Conservation (phyloP, 2,797 vertebrate genomes). For the Notolepis coatsorum region DNA sequence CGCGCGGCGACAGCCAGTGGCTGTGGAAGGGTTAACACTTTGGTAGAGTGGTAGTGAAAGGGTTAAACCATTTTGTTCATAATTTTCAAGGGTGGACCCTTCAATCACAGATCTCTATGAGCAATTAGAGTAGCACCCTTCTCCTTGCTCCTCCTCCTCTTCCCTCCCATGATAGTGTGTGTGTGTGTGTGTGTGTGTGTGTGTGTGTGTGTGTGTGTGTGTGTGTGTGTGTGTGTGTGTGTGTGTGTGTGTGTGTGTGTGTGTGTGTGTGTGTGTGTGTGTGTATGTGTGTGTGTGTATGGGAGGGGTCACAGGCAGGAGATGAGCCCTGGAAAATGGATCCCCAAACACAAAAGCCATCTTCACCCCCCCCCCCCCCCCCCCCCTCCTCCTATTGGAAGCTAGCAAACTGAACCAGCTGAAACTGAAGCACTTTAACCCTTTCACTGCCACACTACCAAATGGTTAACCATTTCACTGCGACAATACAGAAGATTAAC, state of each 20-base stretch:
- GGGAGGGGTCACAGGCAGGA: constrained; percentile 71
- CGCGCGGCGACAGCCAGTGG: not conserved
- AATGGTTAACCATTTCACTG: too few relatives aligned
- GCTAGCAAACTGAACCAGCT: constrained; percentile 37
- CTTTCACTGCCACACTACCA: too few relatives aligned
- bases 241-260: too few relatives aligned
- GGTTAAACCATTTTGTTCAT: too few relatives aligned
- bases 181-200: not conserved
- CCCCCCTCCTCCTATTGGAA: constrained; percentile 19
- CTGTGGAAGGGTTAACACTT: constrained; percentile 18
- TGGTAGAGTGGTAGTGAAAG: constrained; percentile 8
- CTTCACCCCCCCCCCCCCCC: constrained; percentile 44
- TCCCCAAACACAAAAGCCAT: constrained; percentile 72
- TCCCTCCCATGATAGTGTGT: too few relatives aligned
- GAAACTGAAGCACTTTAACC: constrained; percentile 13
- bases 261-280: too few relatives aligned
- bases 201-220: too few relatives aligned
- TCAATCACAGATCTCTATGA: constrained; percentile 65
- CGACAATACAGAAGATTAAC: too few relatives aligned
- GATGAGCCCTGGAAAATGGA: constrained; percentile 78
- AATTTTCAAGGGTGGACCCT: constrained; percentile 32
- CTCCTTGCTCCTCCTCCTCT: constrained; percentile 42
- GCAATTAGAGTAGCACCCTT: constrained; percentile 74
- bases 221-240: too few relatives aligned
- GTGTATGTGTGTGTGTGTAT: not conserved